Conservation (phyloP, 2,888 invertebrate genomes). For the Diaprepes abbreviatus region DNA sequence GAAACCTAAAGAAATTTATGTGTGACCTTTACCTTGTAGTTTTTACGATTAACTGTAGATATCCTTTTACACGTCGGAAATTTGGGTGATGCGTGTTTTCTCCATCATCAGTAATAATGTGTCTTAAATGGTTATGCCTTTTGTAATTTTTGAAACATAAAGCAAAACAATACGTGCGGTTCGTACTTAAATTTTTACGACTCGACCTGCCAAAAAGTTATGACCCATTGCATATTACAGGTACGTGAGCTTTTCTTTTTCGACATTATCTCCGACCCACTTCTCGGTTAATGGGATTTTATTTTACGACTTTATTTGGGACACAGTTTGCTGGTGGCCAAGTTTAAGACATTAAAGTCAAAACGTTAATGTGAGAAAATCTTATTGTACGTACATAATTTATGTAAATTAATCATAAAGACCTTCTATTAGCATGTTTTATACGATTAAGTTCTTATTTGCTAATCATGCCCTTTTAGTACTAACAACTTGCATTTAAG, state of each 20-base stretch:
- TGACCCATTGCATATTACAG: slow-evolving; percentile 35
- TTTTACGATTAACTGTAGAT: slow-evolving; percentile 34
- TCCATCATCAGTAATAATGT: slow-evolving; percentile 30
- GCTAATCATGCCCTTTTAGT: too few species aligned
- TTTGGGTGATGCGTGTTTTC: slow-evolving; percentile 32
- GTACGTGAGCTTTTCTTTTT: slow-evolving; percentile 38
- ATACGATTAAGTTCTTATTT: too few species aligned
- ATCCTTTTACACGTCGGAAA: slow-evolving; percentile 19
- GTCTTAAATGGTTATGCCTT: slow-evolving; percentile 36
- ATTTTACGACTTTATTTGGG: slow-evolving; percentile 46
- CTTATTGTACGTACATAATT: neutral
- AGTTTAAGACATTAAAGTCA: slow-evolving; percentile 23
- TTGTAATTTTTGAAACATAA: slow-evolving; percentile 34
- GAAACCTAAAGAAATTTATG: neutral
- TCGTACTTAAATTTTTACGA: slow-evolving; percentile 47
- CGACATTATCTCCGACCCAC: slow-evolving; percentile 45
- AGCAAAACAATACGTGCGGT: slow-evolving; percentile 43
- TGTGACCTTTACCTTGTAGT: slow-evolving; percentile 17
- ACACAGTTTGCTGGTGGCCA: slow-evolving; percentile 38
- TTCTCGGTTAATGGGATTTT: slow-evolving; percentile 40
- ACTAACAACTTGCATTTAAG: too few species aligned
- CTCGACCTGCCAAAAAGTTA: slow-evolving; percentile 48
- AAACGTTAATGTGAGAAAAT: slow-evolving; percentile 33
- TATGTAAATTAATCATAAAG: too few species aligned
- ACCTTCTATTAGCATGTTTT: too few species aligned